Conservation (phyloP, 2,797 vertebrate genomes). For the Premnoplex brunnescens region DNA sequence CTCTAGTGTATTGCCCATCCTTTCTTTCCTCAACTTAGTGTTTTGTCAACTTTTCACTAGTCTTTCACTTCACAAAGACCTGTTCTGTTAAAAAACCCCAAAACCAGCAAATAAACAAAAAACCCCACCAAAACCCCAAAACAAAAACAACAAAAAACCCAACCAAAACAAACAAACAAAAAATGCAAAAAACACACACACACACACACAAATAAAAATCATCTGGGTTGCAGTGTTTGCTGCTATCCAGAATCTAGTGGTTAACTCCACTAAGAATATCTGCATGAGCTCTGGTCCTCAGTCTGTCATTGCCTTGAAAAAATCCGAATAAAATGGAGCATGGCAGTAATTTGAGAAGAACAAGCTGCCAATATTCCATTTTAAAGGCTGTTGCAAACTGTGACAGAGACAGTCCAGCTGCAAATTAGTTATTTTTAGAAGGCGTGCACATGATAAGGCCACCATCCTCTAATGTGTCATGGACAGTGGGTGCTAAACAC, state of each 20-base stretch:
- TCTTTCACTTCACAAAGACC: not conserved
- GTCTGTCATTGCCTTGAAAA: not conserved
- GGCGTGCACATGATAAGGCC: not conserved
- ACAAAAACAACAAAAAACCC: not conserved
- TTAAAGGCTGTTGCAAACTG: not conserved
- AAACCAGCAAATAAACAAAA: not conserved
- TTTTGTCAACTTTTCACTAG: not conserved
- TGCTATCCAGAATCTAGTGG: not conserved
- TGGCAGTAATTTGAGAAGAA: not conserved
- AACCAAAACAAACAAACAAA: not conserved
- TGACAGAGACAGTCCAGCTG: not conserved
- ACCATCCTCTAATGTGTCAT: not conserved
- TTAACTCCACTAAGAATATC: not conserved
- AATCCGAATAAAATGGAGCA: not conserved
- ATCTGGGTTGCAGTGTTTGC: not conserved
- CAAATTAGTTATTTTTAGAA: not conserved
- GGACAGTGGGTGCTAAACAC: rapidly evolving
- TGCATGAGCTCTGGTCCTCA: not conserved
- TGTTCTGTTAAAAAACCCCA: not conserved
- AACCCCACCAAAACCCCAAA: too few species aligned
- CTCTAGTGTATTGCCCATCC: not conserved
- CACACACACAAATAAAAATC: not conserved
- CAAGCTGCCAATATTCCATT: not conserved
- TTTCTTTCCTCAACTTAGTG: not conserved
- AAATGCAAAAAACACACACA: too few species aligned